A percentile compares a stretch with the other conserved stretches of the same genome.
Conservation (phyloP, 2,113 vertebrate genomes). For the Tyrannus savana region DNA sequence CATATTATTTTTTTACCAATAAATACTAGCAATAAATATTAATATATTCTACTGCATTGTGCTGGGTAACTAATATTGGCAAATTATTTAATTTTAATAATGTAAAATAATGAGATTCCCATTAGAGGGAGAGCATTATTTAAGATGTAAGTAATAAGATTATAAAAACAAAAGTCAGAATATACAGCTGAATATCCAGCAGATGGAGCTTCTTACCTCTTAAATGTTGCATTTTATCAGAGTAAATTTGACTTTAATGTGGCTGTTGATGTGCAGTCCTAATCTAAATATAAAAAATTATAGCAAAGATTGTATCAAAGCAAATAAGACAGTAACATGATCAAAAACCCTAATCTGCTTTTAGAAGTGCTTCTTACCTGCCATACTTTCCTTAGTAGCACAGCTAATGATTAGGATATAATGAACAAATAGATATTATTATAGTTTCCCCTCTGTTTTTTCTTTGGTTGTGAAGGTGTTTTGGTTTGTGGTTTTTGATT, state of each 20-base stretch:
- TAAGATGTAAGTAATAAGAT: neutral
- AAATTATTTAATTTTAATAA: neutral
- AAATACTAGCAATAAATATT: neutral
- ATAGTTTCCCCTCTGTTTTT: neutral
- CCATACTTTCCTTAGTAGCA: neutral
- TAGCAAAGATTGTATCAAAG: neutral
- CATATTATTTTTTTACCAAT: neutral
- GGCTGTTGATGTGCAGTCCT: neutral
- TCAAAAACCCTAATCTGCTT: neutral
- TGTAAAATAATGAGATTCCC: neutral
- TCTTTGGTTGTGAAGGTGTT: neutral
- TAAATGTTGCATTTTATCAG: neutral
- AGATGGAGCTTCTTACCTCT: constrained; percentile 70
- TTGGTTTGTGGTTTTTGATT: fast-evolving
- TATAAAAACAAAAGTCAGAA: neutral
- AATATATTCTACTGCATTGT: neutral
- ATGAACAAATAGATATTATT: neutral
- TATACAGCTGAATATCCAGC: constrained; percentile 54
- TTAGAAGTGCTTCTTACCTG: neutral
- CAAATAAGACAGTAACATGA: neutral
- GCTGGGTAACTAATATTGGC: neutral
- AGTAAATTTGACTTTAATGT: neutral
- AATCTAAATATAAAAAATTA: neutral
- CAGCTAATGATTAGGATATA: neutral
- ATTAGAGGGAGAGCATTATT: neutral